Evolutionary conservation across 2,113 vertebrate species (phyloP).

Genomic region (Callorhinus ursinus): DNA sequence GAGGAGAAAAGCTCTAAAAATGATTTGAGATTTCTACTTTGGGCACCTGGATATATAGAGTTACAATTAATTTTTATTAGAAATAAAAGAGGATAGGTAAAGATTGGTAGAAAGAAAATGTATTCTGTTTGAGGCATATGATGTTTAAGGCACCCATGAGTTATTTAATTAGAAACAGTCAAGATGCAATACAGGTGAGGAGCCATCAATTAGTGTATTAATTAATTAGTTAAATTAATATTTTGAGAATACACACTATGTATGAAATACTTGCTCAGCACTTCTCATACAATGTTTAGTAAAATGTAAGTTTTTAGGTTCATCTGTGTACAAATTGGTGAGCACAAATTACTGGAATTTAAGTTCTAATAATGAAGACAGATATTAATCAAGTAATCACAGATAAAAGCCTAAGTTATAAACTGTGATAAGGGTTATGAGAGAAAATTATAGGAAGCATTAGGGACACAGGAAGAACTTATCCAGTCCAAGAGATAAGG

Average conservation of each 20-base stretch:
- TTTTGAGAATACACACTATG: background rate
- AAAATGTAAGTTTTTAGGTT: background rate
- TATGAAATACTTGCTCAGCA: background rate
- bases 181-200: background rate
- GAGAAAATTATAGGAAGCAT: background rate
- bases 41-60: background rate
- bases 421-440: background rate
- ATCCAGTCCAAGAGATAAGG: background rate
- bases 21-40: background rate
- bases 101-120: background rate
- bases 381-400: background rate
- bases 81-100: background rate
- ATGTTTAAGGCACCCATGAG: background rate
- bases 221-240: constrained; percentile 17
- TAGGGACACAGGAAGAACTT: background rate
- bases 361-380: background rate
- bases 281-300: background rate
- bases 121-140: background rate
- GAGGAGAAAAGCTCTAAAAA: background rate
- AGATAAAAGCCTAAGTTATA: background rate
- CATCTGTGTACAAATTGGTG: background rate
- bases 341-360: constrained; percentile 12
- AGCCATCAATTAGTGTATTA: background rate
- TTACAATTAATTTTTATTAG: constrained; percentile 41
- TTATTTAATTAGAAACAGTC: constrained; percentile 41